Evolutionary conservation across 2,113 vertebrate genomes (phyloP).

Genomic region (Oriolus oriolus): DNA sequence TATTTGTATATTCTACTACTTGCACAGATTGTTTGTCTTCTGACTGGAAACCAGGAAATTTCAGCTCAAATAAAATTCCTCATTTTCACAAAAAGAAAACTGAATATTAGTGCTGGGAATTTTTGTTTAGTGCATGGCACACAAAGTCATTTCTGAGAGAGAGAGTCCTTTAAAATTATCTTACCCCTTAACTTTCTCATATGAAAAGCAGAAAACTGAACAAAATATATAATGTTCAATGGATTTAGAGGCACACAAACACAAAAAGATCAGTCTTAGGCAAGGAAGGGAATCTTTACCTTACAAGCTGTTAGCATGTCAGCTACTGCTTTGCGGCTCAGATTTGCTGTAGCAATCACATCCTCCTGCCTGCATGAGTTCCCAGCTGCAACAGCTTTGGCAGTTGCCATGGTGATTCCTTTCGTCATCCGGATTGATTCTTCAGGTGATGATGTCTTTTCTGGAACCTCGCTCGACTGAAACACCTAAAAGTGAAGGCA

Average conservation of each 20-base stretch:
- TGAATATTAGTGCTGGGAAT: background rate
- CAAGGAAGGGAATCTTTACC: constrained; percentile 59
- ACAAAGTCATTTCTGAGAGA: background rate
- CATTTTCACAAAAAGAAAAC: background rate
- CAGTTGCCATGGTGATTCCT: constrained; percentile 96
- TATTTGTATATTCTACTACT: background rate
- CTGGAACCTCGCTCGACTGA: constrained; percentile 88
- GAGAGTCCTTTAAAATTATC: background rate
- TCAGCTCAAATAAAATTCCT: background rate
- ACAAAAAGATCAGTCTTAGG: background rate
- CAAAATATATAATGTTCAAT: background rate
- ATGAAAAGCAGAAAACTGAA: background rate
- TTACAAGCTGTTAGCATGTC: constrained; percentile 94
- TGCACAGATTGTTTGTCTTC: background rate
- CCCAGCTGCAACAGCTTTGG: constrained; percentile 97
- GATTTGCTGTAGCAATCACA: constrained; percentile 94
- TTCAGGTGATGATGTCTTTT: constrained; percentile 89
- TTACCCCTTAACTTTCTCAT: background rate
- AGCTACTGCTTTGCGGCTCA: constrained; percentile 94
- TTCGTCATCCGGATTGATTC: constrained; percentile 98
- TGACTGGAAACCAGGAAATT: background rate
- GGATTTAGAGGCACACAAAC: background rate
- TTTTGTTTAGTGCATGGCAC: background rate
- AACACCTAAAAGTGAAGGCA: constrained; percentile 81
- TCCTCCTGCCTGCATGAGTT: constrained; percentile 97